phyloP scores from a whole-genome alignment of 2,113 vertebrate species.

The Lanius ludovicianus region DNA sequence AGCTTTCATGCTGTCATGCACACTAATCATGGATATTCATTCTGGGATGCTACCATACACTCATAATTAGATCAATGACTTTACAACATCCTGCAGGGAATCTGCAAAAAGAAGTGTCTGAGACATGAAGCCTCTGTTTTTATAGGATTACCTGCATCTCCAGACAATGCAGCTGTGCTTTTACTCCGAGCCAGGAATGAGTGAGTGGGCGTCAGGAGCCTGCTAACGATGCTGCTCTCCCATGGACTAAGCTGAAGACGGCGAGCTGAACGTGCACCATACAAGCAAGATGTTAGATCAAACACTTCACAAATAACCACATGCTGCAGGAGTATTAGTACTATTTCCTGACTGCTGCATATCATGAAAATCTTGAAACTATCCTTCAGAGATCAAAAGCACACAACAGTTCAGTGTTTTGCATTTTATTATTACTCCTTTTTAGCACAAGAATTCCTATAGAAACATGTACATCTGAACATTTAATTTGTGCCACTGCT shows the following conservation, averaged over 20 bases:
- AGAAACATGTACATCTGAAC: not conserved
- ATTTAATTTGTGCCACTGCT: not conserved
- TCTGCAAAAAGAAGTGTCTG: not conserved
- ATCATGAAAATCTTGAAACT: not conserved
- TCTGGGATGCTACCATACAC: not conserved
- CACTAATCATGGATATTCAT: not conserved
- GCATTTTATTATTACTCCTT: not conserved
- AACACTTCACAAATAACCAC: not conserved
- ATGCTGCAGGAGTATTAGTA: not conserved
- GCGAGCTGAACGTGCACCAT: constrained; percentile 82
- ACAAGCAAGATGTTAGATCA: constrained; percentile 74
- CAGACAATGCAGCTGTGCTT: constrained; percentile 90
- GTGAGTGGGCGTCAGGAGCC: constrained; percentile 94
- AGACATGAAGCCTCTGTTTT: not conserved
- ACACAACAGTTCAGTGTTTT: not conserved
- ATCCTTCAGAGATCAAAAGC: not conserved
- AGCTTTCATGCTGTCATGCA: not conserved
- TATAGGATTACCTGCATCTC: constrained; percentile 87
- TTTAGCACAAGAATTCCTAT: not conserved
- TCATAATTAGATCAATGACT: not conserved
- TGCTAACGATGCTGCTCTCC: constrained; percentile 93
- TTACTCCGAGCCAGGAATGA: constrained; percentile 96
- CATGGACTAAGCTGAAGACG: constrained; percentile 89
- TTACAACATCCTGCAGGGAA: not conserved
- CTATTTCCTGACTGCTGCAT: not conserved